Evolutionary conservation across 2,113 vertebrate species (phyloP), one percentile per base, ranked within the genome.

Genomic region (Psephotus haematonotus): DNA sequence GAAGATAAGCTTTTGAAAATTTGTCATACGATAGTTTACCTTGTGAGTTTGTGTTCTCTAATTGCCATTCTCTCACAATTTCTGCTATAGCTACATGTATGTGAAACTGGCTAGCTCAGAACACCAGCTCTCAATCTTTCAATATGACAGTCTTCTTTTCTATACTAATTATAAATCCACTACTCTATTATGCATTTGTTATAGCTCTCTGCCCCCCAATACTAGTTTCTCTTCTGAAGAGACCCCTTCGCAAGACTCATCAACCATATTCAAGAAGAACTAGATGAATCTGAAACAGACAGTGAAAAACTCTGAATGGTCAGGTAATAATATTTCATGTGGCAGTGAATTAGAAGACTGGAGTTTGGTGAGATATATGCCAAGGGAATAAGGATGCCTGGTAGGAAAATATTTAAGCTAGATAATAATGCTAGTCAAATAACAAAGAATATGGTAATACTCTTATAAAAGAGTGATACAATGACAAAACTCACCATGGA

Each of bases 11-110:
- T 91, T 83, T 46, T 55, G 65, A 85, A 52, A 79, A 62, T 31
- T 37, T 82, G 15, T 60, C 57, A 25, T 67, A 27, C 2, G 2
- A 33, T 49, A 82, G 8, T 9, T 89, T 91, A 25, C 20, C 13
- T 72, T 35, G 3, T 44, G 11, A 75, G 39, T 72, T 89, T 75
- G 24, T 17, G 70, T 79, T 57, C 39, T 78, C 8, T 80, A 37
- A 39, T 82, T 76, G 29, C 44, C 6, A 1, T 88, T 8, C 43
- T 76, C 0, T 0, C n/a, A 43, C 5, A 20, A 2, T 60, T 87
- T 82, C 64, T 95, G 15, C 29, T 84, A 3, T 46, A 47, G 16
- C 9, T 28, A 67, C 25, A 16, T 0, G 1, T 63, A 13, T 17
- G 11, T 52, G 47, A 18, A 64, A 80, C 35, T 77, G 72, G 3